A percentile compares a stretch with the other conserved stretches of the same genome.
Conservation (phyloP, 2,113 vertebrate species). For the Alethe diademata region DNA sequence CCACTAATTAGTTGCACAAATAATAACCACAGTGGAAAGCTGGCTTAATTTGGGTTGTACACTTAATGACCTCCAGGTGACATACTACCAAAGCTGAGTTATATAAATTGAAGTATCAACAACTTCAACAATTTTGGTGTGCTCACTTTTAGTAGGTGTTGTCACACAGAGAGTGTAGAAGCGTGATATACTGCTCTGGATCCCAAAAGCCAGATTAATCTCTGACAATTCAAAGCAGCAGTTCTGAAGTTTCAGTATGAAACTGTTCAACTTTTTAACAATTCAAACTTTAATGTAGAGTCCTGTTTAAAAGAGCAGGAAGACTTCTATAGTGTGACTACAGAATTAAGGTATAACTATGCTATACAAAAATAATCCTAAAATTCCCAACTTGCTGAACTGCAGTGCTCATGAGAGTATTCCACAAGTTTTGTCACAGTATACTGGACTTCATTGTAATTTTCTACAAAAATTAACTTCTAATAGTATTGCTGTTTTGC, state of each 20-base stretch:
- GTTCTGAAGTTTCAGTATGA: neutral
- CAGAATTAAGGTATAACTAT: neutral
- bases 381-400: neutral
- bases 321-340: neutral
- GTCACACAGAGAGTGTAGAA: neutral
- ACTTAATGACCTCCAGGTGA: neutral
- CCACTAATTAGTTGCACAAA: neutral
- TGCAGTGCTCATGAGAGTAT: neutral
- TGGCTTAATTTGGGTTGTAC: neutral
- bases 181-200: rapidly evolving
- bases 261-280: neutral
- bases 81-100: neutral
- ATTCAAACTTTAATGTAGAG: neutral
- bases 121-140: neutral
- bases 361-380: neutral
- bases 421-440: neutral
- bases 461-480: neutral
- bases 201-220: neutral
- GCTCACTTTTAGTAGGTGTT: neutral
- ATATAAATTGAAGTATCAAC: neutral
- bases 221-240: neutral
- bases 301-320: neutral
- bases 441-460: neutral
- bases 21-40: neutral
- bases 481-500: neutral